Evolutionary conservation across 2,113 vertebrate genomes (phyloP), one percentile per base, ranked within the genome.

Genomic region (Baryphthengus martii): DNA sequence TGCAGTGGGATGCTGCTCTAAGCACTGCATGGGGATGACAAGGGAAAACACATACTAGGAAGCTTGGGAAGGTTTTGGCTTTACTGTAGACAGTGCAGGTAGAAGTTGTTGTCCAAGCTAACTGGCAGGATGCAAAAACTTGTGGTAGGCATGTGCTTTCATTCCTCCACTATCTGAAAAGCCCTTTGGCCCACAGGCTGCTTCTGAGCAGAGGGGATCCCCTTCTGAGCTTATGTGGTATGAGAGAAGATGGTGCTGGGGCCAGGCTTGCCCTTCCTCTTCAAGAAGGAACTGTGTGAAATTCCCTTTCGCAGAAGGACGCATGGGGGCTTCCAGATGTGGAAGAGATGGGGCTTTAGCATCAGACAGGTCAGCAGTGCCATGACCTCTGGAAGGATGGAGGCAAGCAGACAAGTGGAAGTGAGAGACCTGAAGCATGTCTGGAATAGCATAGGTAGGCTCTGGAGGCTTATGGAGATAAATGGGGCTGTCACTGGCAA

Each of bases 81-180:
- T 17, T 47, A 5, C 50, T 62, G 39, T 70, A 81, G 45, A 82
- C 3, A 79, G 7, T 23, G 86, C 16, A 29, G 25, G 10, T 35
- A 52, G 17, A 59, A 75, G 33, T 5, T 73, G 26, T 8, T 74
- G 23, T 52, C 7, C 0, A 4, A 76, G 26, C 16, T 72, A 72
- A 63, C 11, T 58, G n/a, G 19, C n/a, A 71, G 74, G 85, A 85
- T 42, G 52, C 9, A 29, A 89, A 89, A 74, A 31, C 45, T 70
- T 66, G 24, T 53, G 24, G 17, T 35, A 62, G 37, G 17, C 0
- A 0, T 35, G 20, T 47, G 13, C 16, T 74, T 65, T 17, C 71
- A 10, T 12, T 92, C 10, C 21, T 89, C 37, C 17, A 13, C 49
- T 59, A 2, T 75, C n/a, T 65, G 65, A 53, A 85, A 67, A 40